A percentile compares a stretch with the other conserved stretches of the same genome.
These are phyloP conservation scores for Tridacna crocea DNA, from an alignment of 2,888 invertebrate species.

Conservation along the genomic window DNA sequence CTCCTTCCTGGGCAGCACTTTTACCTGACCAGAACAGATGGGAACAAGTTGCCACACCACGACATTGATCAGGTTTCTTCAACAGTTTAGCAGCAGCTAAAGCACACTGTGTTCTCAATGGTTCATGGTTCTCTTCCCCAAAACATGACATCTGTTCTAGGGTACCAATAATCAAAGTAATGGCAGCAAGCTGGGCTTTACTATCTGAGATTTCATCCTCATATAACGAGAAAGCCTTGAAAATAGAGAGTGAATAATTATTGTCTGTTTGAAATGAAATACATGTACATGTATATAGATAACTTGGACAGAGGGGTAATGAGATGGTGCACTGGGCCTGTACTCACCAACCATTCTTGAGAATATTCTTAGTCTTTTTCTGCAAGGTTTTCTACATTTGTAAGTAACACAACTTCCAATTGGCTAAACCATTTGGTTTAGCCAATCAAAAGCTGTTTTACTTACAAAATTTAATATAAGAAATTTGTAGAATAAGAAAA, in stretches of 20 bases:
- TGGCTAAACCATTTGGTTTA: no score
- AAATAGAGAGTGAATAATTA: neutral
- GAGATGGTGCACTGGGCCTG: no score
- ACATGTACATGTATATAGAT: no score
- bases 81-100: slow-evolving; percentile 97
- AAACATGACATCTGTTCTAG: slow-evolving; percentile 98
- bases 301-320: no score
- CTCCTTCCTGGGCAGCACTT: slow-evolving; percentile 70
- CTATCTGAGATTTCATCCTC: slow-evolving; percentile 99
- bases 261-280: no score
- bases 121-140: slow-evolving; percentile 98
- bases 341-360: no score
- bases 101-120: slow-evolving; percentile 97
- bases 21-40: slow-evolving; percentile 98
- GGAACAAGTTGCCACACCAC: slow-evolving; percentile 96
- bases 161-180: slow-evolving; percentile 97
- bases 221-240: slow-evolving; percentile 96
- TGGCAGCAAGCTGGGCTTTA: slow-evolving; percentile 97
- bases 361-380: no score
- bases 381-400: no score
- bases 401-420: no score
- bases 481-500: no score
- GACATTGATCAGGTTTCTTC: slow-evolving; percentile 99
- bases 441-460: no score
- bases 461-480: no score